Conservation (phyloP, 2,888 invertebrate genomes). For the Athalia circularis region DNA sequence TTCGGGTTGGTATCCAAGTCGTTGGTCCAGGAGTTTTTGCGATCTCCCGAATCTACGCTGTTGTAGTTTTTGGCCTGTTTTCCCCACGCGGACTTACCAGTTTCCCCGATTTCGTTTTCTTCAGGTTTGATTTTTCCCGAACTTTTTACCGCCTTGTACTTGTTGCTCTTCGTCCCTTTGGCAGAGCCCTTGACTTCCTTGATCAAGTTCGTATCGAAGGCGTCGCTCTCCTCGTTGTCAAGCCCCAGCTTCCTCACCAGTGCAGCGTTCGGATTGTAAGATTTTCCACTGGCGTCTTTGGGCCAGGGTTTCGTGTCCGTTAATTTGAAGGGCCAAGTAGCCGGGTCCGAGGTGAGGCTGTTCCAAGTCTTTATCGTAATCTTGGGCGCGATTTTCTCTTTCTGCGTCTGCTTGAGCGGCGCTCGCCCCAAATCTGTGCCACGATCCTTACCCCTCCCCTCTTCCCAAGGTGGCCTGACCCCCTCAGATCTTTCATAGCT, state of each 20-base stretch:
- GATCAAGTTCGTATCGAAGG: slow-evolving; percentile 45
- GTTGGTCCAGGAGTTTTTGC: slow-evolving; percentile 39
- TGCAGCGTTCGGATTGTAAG: slow-evolving; percentile 69
- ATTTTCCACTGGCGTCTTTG: slow-evolving; percentile 67
- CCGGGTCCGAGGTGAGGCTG: slow-evolving; percentile 68
- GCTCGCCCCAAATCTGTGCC: slow-evolving; percentile 38
- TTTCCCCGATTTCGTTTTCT: neutral
- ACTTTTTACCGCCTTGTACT: slow-evolving; percentile 39
- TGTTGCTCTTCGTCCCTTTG: neutral
- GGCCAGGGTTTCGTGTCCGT: slow-evolving; percentile 69
- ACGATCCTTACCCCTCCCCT: neutral
- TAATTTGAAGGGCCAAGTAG: slow-evolving; percentile 69
- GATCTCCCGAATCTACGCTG: neutral
- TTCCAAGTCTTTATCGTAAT: slow-evolving; percentile 66
- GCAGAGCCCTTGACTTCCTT: slow-evolving; percentile 3
- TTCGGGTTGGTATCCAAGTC: slow-evolving; percentile 47
- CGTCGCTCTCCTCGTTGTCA: slow-evolving; percentile 59
- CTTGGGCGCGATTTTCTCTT: slow-evolving; percentile 52
- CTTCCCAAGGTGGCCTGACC: slow-evolving; percentile 31
- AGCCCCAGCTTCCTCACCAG: slow-evolving; percentile 66
- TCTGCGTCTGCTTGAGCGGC: neutral
- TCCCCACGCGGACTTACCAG: neutral
- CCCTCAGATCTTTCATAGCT: neutral
- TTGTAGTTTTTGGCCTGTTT: neutral
- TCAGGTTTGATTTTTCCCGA: slow-evolving; percentile 33